These are phyloP conservation scores for Bibio marci DNA, from an alignment of 2,888 invertebrate genomes.

Conservation along the genomic window DNA sequence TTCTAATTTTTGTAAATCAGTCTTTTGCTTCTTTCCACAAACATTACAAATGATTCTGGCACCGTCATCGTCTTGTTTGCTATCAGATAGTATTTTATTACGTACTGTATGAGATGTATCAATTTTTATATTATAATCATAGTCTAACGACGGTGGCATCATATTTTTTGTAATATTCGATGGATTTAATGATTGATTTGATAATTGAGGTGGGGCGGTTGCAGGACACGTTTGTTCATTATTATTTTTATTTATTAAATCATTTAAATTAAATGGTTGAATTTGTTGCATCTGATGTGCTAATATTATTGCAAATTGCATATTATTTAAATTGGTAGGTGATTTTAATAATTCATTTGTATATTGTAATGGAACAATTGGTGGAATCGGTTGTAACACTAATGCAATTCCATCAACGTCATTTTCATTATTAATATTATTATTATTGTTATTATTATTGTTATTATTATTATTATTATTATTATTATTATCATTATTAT, in stretches of 20 bases:
- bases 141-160: no score
- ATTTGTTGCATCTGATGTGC: conserved; percentile 22
- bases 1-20: background rate
- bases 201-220: no score
- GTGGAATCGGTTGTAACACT: conserved; percentile 21
- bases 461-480: no score
- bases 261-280: conserved; percentile 4
- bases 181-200: no score
- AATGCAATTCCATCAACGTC: conserved; percentile 24
- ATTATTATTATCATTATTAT: conserved; percentile 3
- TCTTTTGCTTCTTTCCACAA: background rate
- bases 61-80: background rate
- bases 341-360: conserved; percentile 26
- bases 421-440: background rate
- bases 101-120: no score
- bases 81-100: no score
- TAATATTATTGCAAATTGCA: conserved; percentile 26
- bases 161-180: no score
- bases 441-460: no score
- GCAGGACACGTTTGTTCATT: no score
- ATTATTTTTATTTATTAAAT: background rate
- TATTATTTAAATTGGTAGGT: conserved; percentile 25
- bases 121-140: no score
- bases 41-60: background rate
- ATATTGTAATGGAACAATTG: conserved; percentile 24